These are phyloP conservation scores for Drosophila ustulata DNA, from an alignment of 2,888 invertebrate genomes.

Conservation along the genomic window DNA sequence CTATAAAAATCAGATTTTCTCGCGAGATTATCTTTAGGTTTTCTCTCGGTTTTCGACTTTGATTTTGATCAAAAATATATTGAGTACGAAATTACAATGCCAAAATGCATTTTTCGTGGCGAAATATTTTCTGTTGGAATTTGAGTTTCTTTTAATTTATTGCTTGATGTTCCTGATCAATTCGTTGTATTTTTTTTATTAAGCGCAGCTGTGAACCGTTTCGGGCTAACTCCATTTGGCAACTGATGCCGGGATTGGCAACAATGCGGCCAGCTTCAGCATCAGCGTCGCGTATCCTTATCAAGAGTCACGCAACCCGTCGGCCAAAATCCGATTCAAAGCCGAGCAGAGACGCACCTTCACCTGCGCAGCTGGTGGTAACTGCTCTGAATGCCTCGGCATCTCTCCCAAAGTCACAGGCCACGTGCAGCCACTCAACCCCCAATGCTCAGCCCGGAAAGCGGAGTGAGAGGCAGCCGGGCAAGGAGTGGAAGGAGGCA, in stretches of 20 bases:
- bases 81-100: neutral
- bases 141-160: neutral
- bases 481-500: slow-evolving; percentile 1
- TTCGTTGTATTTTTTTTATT: neutral
- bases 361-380: slow-evolving; percentile 82
- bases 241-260: slow-evolving; percentile 60
- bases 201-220: slow-evolving; percentile 48
- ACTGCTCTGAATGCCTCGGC: slow-evolving; percentile 44
- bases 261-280: slow-evolving; percentile 12
- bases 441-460: slow-evolving; percentile 13
- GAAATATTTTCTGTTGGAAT: neutral
- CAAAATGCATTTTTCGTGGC: neutral
- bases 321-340: neutral
- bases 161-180: neutral
- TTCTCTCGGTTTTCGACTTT: neutral
- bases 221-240: slow-evolving; percentile 50
- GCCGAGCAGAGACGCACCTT: slow-evolving; percentile 19
- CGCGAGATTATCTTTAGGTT: neutral
- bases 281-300: neutral
- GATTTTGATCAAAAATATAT: neutral
- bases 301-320: slow-evolving; percentile 1
- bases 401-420: slow-evolving; percentile 52
- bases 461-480: neutral
- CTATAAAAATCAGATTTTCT: neutral
- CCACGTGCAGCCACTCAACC: slow-evolving; percentile 78